Evolutionary conservation across 2,113 vertebrate genomes (phyloP).

Genomic region (Gnathonemus echidnorhynchus): DNA sequence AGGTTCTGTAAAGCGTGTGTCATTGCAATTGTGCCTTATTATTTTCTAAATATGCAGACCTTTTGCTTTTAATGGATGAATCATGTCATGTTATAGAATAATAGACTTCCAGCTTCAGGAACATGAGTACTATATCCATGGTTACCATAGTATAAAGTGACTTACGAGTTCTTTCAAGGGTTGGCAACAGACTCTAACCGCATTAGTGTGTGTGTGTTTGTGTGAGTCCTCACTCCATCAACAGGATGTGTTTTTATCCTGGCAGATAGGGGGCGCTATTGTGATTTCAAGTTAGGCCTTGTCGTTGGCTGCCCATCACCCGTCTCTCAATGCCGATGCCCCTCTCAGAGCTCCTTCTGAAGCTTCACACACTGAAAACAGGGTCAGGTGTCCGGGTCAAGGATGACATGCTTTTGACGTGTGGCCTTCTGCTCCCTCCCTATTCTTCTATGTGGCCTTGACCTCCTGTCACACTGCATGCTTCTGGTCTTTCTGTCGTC

Average conservation of each 20-base stretch:
- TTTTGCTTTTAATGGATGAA: background rate
- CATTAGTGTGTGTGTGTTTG: background rate
- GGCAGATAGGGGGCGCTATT: too few relatives aligned
- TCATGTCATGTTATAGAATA: background rate
- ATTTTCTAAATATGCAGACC: background rate
- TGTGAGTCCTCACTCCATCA: background rate
- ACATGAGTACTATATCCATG: background rate
- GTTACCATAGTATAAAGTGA: slow-evolving; percentile 4
- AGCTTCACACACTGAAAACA: background rate
- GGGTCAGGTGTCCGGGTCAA: background rate
- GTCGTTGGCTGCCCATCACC: background rate
- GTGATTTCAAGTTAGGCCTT: background rate
- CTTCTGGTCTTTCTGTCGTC: background rate
- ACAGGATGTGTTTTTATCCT: background rate
- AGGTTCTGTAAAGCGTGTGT: background rate
- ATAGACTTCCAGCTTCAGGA: background rate
- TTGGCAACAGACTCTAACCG: background rate
- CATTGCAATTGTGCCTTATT: background rate
- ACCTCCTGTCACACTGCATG: background rate
- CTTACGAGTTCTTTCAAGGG: background rate
- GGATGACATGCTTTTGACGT: slow-evolving; percentile 14
- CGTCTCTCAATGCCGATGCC: background rate
- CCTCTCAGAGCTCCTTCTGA: background rate
- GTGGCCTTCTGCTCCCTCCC: background rate
- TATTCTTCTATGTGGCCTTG: background rate